Percentiles rank a stretch among this genome's conserved stretches.
phyloP scores from a whole-genome alignment of 2,888 invertebrate species.

The Ochropacha duplaris region DNA sequence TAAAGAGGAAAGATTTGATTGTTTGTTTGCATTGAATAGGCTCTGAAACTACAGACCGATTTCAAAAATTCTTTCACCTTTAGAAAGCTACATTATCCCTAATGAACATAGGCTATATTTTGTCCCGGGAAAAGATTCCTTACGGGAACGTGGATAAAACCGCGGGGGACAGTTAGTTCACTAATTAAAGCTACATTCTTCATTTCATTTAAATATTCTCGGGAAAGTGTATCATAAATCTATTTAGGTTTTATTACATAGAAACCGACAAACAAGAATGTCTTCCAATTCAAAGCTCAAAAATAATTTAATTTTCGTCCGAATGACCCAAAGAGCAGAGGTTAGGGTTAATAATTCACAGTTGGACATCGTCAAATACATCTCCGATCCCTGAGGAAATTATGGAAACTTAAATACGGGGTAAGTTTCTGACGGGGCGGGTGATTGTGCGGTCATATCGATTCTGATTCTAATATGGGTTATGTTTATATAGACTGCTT shows the following conservation, averaged over 20 bases:
- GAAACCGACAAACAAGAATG: background rate
- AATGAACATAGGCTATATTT: no score
- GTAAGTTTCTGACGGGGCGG: slow-evolving; percentile 25
- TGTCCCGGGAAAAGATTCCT: no score
- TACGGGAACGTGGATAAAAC: no score
- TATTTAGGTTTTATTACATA: background rate
- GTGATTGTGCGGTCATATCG: slow-evolving; percentile 4
- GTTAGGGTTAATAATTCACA: slow-evolving; percentile 66
- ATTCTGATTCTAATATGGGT: background rate
- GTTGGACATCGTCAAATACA: slow-evolving; percentile 64
- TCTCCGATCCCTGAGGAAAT: slow-evolving; percentile 69
- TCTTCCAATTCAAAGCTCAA: background rate
- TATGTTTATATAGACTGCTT: background rate
- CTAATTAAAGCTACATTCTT: no score
- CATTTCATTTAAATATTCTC: no score
- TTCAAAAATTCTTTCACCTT: no score
- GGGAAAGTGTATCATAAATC: no score
- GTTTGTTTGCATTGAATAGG: no score
- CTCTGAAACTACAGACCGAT: no score
- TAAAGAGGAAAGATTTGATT: no score
- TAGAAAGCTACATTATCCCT: no score
- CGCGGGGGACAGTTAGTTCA: no score
- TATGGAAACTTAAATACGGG: slow-evolving; percentile 71
- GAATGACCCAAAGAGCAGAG: slow-evolving; percentile 50
- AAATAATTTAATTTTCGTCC: slow-evolving; percentile 27